Base-by-base conservation (phyloP, 2,113 vertebrate species). In the Tychaedon coryphoeus region DNA sequence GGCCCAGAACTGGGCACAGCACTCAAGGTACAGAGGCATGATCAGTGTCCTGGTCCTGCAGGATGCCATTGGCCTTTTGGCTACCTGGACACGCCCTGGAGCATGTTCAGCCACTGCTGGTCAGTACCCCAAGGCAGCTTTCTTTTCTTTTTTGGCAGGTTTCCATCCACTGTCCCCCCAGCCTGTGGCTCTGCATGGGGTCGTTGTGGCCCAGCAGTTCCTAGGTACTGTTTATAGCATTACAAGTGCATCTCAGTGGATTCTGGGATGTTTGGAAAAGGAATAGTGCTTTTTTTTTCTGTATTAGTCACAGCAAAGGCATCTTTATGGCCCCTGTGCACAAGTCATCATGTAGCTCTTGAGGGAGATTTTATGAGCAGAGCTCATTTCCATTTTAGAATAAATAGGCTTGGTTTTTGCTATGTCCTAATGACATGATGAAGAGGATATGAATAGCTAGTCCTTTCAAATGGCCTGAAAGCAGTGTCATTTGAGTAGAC, bases 321-420 rank as follows among this genome's bases (percentile, higher is more conserved):
- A 91, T 90, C 73, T 96, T 96, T 94, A 95, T 70, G 47, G 78
- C 58, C 77, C 13, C 54, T 62, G 33, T 79, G 81, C 66, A 79
- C 84, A 90, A 95, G 73, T 94, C 85, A 87, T 95, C 90, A 43
- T 90, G 74, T 66, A 90, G 67, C 31, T 90, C 42, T 92, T 90
- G 17, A 83, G 70, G 38, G 71, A 94, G 66, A 58, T 90, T 95
- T 95, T 94, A 94, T 65, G 62, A 93, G 47, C 74, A 79, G 54
- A 91, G 6, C 43, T 87, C 54, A 79, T 80, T 93, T 60, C 58
- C 47, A 43, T 91, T 91, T 90, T 76, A 82, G 70, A 94, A 94
- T 54, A 95, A 84, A 76, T 29, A 78, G 66, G 11, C 9, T 33
- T 53, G 34, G 26, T 81, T 87, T 42, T 64, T 34, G 10, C 80